A percentile compares a stretch with the other conserved stretches of the same genome.
Evolutionary conservation across 2,113 vertebrate species (phyloP).

Genomic region (Seriola rivoliana): DNA sequence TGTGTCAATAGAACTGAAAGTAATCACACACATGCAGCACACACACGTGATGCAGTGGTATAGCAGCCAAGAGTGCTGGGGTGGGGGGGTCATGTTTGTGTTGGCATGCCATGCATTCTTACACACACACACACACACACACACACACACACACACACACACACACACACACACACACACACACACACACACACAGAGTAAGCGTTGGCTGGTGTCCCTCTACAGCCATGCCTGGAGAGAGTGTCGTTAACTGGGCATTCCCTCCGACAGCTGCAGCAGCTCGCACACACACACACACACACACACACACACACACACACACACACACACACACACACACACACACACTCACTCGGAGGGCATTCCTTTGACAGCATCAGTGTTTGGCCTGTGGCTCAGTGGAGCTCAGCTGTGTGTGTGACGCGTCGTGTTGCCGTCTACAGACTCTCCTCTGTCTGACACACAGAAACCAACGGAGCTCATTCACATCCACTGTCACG

Average conservation of each 20-base stretch:
- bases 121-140: slow-evolving; percentile 25
- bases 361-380: slow-evolving; percentile 62
- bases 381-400: slow-evolving; percentile 61
- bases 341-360: slow-evolving; percentile 46
- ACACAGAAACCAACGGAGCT: no score
- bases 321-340: slow-evolving; percentile 20
- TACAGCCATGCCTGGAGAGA: slow-evolving; percentile 51
- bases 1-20: slow-evolving; percentile 11
- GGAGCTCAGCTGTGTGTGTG: slow-evolving; percentile 57
- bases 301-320: slow-evolving; percentile 24
- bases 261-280: slow-evolving; percentile 69
- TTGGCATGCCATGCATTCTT: slow-evolving; percentile 57
- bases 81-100: slow-evolving; percentile 58
- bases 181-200: slow-evolving; percentile 35
- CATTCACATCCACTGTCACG: no score
- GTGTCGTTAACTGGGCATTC: slow-evolving; percentile 63
- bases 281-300: slow-evolving; percentile 31
- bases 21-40: slow-evolving; percentile 23
- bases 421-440: slow-evolving; percentile 53
- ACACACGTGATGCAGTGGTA: slow-evolving; percentile 47
- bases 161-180: slow-evolving; percentile 23
- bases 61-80: slow-evolving; percentile 18
- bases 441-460: slow-evolving; percentile 11
- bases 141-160: slow-evolving; percentile 37
- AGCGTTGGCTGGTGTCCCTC: slow-evolving; percentile 58